Evolutionary conservation across 1,140 invertebrate species (phyloP), one percentile per base, ranked within the genome.

Genomic region (Homalodisca vitripennis): DNA sequence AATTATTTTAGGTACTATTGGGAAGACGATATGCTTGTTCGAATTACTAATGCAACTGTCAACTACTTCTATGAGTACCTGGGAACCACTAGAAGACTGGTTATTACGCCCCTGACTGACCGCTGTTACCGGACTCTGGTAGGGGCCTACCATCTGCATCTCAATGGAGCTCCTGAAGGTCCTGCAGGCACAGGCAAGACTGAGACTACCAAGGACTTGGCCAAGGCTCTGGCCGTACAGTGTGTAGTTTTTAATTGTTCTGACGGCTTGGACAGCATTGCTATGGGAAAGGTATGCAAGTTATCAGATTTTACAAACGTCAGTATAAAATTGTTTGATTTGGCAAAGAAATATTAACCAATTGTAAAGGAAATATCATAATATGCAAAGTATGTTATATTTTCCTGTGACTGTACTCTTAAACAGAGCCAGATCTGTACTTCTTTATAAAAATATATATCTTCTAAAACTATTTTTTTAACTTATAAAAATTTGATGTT

Each of bases 211-310:
- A 96, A 95, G 81, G 93, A 95, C 82, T 79, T 94, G 71, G 92
- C 92, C 14, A 94, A 95, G 81, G 93, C 93, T 0, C 76, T 97
- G 3, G 94, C 94, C 0, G 92, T 96, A 0, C 93, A 96, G 75
- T 97, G 94, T 76, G 91, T 97, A 0, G 94, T 97, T 0, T 97
- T 97, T 79, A 97, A 97, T 79, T 97, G 94, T 75, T 97, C 94
- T 0, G 93, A 96, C 76, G 92, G 93, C n/a, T 80, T 97, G 53
- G 93, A 97, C 79, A 96, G 94, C 77, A 93, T 95, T 76, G 92
- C 93, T 31, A 92, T 98, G 87, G 93, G 94, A 27, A 96, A 95
- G 78, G 84, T 87, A 83, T 1, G 63, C 31, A 27, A 12, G 48
- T 24, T n/a, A 12, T 41, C 17, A 41, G n/a, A n/a, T n/a, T n/a